These are phyloP conservation scores for Sinopyrophorus schimmeli DNA, from an alignment of 2,888 invertebrate genomes.

Conservation along the genomic window DNA sequence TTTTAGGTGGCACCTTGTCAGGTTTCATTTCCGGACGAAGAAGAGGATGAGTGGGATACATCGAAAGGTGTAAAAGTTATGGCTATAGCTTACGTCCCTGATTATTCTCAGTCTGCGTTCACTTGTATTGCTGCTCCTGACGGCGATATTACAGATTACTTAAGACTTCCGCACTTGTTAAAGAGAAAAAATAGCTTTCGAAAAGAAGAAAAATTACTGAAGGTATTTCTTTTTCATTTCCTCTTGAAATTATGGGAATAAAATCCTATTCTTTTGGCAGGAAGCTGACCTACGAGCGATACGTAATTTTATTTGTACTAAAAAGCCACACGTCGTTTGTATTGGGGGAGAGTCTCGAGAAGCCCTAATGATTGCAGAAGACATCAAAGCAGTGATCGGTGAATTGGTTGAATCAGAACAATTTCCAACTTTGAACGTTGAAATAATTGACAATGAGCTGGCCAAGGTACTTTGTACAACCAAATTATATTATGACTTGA, in stretches of 20 bases:
- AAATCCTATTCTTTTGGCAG: constrained; percentile 41
- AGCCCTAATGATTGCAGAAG: constrained; percentile 78
- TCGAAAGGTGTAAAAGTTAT: constrained; percentile 82
- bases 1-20: constrained; percentile 70
- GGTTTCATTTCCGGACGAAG: constrained; percentile 73
- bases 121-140: constrained; percentile 85
- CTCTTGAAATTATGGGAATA: constrained; percentile 1
- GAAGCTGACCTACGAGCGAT: constrained; percentile 70
- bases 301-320: constrained; percentile 80
- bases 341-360: constrained; percentile 87
- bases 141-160: constrained; percentile 90
- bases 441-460: constrained; percentile 92
- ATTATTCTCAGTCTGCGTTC: constrained; percentile 83
- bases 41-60: constrained; percentile 91
- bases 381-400: constrained; percentile 72
- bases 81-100: constrained; percentile 86
- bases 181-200: constrained; percentile 77
- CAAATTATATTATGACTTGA: neutral
- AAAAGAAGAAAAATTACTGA: constrained; percentile 65
- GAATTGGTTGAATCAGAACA: constrained; percentile 82
- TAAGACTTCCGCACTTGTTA: constrained; percentile 83
- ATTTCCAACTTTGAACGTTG: constrained; percentile 84
- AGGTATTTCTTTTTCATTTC: constrained; percentile 38
- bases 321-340: constrained; percentile 89
- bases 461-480: constrained; percentile 62